Base-by-base conservation (phyloP, 2,113 vertebrate species). In the Haemorhous mexicanus region DNA sequence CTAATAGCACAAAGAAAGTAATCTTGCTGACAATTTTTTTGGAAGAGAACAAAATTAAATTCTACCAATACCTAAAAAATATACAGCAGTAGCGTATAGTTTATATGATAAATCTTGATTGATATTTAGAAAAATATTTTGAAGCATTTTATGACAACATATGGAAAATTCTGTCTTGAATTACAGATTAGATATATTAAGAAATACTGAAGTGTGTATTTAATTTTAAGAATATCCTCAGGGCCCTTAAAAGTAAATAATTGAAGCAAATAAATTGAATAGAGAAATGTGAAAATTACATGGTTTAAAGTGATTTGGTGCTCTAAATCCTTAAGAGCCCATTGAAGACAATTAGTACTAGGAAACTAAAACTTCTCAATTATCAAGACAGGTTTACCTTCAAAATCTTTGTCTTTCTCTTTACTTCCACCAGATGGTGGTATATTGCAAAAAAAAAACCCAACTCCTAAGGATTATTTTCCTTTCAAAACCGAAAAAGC, bases 351-450 rank as follows among this genome's bases (percentile, higher is more conserved):
- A 13, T 37, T 32, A 78, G 7, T n/a, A 19, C 11, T 11, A 55
- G 10, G 16, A 69, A 69, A 67, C 4, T 7, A 44, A 80, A 67
- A 0, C 5, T 33, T 80, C 19, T 11, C 10, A 6, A 3, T 43
- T 53, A 43, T 6, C 6, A n/a, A 53, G 21, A 15, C 28, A 26
- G 8, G 7, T 33, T 16, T 50, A 55, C 5, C 8, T 6, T 47
- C 52, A 44, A 50, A 76, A 89, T 13, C 4, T 58, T 70, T 72
- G 55, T 62, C 41, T 87, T 96, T 94, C 58, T 68, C 35, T 46
- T 59, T 73, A 10, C 1, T 67, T 86, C 96, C 97, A 97, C 95
- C 90, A 97, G 97, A 87, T 97, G 97, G 85, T 87, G 59, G 23
- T 80, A 76, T 61, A 80, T 30, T 46, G 80, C 77, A 83, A 96